A percentile compares a stretch with the other conserved stretches of the same genome.
These are phyloP conservation scores for Sinocyclocheilus anophthalmus DNA, from an alignment of 2,113 vertebrate genomes.

Conservation along the genomic window DNA sequence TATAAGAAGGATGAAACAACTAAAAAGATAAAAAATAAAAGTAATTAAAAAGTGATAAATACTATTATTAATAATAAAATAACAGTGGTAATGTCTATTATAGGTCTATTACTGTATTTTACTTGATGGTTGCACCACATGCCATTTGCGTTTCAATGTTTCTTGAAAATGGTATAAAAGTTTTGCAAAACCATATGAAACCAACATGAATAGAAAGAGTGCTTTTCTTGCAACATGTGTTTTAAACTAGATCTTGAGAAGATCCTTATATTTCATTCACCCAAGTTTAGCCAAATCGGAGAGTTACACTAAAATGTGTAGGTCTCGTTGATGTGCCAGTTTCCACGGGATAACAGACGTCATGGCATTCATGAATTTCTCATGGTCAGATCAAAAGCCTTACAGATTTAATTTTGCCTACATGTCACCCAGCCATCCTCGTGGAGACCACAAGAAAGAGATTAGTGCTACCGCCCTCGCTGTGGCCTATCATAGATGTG, in stretches of 20 bases:
- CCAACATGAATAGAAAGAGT: not conserved
- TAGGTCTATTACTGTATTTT: not conserved
- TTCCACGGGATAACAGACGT: not conserved
- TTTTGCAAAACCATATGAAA: not conserved
- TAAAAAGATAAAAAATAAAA: not conserved
- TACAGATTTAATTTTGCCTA: conserved; percentile 35
- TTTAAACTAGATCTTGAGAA: not conserved
- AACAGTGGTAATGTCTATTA: not conserved
- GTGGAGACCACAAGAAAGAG: conserved; percentile 74
- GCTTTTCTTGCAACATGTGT: not conserved
- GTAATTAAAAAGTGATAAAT: not conserved
- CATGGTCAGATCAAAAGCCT: conserved; percentile 40
- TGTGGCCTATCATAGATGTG: conserved; percentile 26
- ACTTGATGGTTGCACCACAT: not conserved
- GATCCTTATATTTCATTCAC: not conserved
- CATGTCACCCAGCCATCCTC: conserved; percentile 53
- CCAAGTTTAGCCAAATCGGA: not conserved
- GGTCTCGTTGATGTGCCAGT: not conserved
- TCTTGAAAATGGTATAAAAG: not conserved
- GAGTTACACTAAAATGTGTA: not conserved
- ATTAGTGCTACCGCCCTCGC: conserved; percentile 60
- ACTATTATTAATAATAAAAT: not conserved
- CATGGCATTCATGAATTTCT: conserved; percentile 38
- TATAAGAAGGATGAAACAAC: too few relatives aligned
- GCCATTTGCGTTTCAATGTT: not conserved